Evolutionary conservation across 2,888 invertebrate species (phyloP).

Genomic region (Latrodectus hesperus): DNA sequence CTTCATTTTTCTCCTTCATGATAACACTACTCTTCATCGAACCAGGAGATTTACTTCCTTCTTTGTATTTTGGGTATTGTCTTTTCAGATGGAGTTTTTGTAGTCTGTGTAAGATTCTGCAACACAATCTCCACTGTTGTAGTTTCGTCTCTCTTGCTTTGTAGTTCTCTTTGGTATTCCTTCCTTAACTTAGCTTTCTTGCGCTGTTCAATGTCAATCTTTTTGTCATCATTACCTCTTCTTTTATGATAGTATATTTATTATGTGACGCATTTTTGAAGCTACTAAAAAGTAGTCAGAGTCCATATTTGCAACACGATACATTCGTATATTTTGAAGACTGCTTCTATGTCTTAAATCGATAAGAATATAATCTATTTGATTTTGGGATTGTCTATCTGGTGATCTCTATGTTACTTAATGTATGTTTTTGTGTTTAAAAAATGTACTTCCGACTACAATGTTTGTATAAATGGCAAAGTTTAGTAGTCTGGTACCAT

Average conservation of each 20-base stretch:
- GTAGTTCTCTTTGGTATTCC: background rate
- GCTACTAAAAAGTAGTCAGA: background rate
- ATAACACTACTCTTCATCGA: constrained; percentile 1
- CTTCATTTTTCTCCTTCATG: constrained; percentile 3
- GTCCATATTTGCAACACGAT: background rate
- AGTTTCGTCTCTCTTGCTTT: background rate
- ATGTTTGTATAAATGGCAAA: background rate
- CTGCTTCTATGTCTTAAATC: background rate
- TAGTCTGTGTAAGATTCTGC: background rate
- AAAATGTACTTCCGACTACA: background rate
- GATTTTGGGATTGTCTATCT: background rate
- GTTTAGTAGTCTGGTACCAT: background rate
- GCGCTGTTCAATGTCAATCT: constrained; percentile 1
- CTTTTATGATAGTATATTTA: background rate
- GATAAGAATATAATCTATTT: background rate
- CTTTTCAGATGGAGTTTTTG: background rate
- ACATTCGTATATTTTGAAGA: background rate
- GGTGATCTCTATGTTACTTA: background rate
- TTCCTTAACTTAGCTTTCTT: background rate
- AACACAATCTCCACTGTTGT: background rate
- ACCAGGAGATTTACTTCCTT: background rate
- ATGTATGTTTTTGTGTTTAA: constrained; percentile 1
- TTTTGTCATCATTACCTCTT: background rate
- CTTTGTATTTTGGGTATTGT: background rate
- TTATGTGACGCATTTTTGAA: background rate